Conservation (phyloP, 2,797 vertebrate species). For the Anguilla obscura region DNA sequence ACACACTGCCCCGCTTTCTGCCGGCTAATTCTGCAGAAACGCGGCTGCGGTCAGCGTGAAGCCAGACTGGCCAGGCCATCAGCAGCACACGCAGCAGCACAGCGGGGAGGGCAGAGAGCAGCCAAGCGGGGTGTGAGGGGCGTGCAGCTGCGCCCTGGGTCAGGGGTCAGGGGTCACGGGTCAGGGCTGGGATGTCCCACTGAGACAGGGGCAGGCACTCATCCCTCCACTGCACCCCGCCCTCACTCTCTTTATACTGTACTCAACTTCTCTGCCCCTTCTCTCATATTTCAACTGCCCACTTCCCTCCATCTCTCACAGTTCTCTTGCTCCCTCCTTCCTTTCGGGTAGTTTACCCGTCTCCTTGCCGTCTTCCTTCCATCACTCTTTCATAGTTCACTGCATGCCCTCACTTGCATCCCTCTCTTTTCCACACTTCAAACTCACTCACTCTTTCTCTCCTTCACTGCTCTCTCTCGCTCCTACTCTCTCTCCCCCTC, state of each 20-base stretch:
- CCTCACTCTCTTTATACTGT: not conserved
- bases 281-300: not conserved
- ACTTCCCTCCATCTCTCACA: not conserved
- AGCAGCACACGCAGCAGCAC: not conserved
- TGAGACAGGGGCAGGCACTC: not conserved
- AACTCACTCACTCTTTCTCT: not conserved
- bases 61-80: not conserved
- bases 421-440: not conserved
- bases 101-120: not conserved
- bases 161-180: not conserved
- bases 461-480: not conserved
- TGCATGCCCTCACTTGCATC: not conserved
- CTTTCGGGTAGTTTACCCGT: not conserved
- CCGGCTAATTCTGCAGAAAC: not conserved
- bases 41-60: conserved; percentile 7
- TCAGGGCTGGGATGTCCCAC: not conserved
- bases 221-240: not conserved
- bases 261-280: not conserved
- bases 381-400: conserved; percentile 10
- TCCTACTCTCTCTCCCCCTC: not conserved
- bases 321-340: not conserved
- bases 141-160: not conserved
- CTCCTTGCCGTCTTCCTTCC: not conserved
- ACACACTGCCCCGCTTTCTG: conserved; percentile 12
- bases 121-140: not conserved